Conservation (phyloP, 2,797 vertebrate species). For the Cossypha polioptera region DNA sequence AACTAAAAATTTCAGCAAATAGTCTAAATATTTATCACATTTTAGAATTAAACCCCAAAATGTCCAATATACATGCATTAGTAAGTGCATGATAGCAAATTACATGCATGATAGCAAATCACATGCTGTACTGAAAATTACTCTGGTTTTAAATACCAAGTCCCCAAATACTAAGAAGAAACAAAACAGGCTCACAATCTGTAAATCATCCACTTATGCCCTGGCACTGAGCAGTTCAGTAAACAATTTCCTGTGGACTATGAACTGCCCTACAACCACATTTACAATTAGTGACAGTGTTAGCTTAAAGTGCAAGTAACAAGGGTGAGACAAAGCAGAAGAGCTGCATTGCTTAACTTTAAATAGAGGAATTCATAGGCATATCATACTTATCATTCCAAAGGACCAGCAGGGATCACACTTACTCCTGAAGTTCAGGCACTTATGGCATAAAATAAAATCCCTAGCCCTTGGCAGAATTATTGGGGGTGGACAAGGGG, state of each 20-base stretch:
- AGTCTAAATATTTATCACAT: not conserved
- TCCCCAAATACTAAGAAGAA: not conserved
- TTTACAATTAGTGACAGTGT: slow-evolving; percentile 63
- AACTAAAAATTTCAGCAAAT: not conserved
- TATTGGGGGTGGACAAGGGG: not conserved
- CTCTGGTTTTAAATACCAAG: not conserved
- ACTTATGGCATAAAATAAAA: not conserved
- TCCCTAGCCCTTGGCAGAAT: not conserved
- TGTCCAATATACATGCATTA: not conserved
- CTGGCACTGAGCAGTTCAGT: slow-evolving; percentile 39
- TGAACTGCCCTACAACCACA: slow-evolving; percentile 39
- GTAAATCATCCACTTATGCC: slow-evolving; percentile 56
- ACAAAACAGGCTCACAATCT: slow-evolving; percentile 43
- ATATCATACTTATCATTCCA: not conserved
- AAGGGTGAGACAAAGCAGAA: slow-evolving; percentile 50
- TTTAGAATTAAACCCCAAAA: not conserved
- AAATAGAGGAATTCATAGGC: not conserved
- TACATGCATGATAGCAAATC: not conserved
- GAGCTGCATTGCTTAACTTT: not conserved
- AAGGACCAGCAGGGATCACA: not conserved
- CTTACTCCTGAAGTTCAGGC: not conserved
- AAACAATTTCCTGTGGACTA: slow-evolving; percentile 60
- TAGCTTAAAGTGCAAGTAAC: slow-evolving; percentile 50
- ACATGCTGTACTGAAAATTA: not conserved
- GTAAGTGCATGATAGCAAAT: not conserved